phyloP scores from a whole-genome alignment of 2,113 vertebrate genomes.

The Pterocles burchelli region DNA sequence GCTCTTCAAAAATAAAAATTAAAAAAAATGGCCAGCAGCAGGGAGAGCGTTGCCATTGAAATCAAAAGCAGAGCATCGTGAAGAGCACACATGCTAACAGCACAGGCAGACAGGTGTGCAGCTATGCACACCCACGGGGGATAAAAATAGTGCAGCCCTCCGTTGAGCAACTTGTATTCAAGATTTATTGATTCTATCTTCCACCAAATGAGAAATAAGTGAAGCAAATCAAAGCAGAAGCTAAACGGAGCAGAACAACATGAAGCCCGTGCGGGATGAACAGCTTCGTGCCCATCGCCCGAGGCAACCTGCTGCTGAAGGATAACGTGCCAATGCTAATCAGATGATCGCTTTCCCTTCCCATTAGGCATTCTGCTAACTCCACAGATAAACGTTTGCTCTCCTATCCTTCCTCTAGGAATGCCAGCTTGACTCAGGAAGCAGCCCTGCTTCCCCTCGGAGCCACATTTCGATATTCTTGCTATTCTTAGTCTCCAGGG shows the following conservation, averaged over 20 bases:
- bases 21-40: neutral
- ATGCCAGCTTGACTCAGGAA: neutral
- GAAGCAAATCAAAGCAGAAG: constrained; percentile 47
- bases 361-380: constrained; percentile 14
- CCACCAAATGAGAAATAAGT: constrained; percentile 34
- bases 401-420: neutral
- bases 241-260: constrained; percentile 27
- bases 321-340: constrained; percentile 29
- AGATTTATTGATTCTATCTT: constrained; percentile 40
- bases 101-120: neutral
- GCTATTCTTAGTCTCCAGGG: fast-evolving
- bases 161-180: neutral
- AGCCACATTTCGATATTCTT: neutral
- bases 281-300: neutral
- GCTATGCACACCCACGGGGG: neutral
- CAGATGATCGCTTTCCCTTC: constrained; percentile 1
- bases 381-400: neutral
- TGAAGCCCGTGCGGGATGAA: neutral
- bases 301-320: constrained; percentile 45
- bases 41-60: neutral
- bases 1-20: neutral
- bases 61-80: neutral
- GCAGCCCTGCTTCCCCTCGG: neutral
- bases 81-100: neutral
- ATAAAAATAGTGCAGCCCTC: neutral